phyloP scores from a whole-genome alignment of 2,888 invertebrate species.

The Phengaris arion region DNA sequence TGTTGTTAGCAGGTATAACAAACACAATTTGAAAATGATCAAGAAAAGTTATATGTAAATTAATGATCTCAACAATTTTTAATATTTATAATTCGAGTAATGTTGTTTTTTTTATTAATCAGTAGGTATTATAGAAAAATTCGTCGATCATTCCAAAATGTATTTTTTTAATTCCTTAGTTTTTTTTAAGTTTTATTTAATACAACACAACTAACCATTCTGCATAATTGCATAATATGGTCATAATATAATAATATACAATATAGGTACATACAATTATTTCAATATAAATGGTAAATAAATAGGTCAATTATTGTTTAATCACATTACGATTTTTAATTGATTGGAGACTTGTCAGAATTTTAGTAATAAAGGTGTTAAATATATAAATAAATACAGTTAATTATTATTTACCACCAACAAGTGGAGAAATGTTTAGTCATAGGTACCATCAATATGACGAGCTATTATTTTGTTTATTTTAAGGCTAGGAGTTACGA shows the following conservation, averaged over 20 bases:
- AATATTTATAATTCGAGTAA: not conserved
- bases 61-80: not conserved
- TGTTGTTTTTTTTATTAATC: not conserved
- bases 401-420: not conserved
- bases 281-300: not conserved
- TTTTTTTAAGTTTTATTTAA: not conserved
- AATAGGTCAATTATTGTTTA: not conserved
- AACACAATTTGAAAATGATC: slow-evolving; percentile 25
- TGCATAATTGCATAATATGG: not conserved
- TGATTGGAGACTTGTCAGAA: not conserved
- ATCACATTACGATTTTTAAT: not conserved
- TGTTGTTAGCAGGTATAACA: not conserved
- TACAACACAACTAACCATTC: not conserved
- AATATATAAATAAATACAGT: not conserved
- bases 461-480: not conserved
- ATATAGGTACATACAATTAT: not conserved
- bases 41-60: not conserved
- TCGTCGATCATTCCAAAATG: slow-evolving; percentile 27
- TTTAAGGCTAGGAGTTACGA: not conserved
- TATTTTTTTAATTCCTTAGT: not conserved
- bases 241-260: not conserved
- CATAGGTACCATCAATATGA: not conserved
- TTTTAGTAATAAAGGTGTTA: not conserved
- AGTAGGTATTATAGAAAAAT: not conserved
- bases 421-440: not conserved